Evolutionary conservation across 1,140 invertebrate species (phyloP), one percentile per base, ranked within the genome.

Genomic region (Varroa destructor): DNA sequence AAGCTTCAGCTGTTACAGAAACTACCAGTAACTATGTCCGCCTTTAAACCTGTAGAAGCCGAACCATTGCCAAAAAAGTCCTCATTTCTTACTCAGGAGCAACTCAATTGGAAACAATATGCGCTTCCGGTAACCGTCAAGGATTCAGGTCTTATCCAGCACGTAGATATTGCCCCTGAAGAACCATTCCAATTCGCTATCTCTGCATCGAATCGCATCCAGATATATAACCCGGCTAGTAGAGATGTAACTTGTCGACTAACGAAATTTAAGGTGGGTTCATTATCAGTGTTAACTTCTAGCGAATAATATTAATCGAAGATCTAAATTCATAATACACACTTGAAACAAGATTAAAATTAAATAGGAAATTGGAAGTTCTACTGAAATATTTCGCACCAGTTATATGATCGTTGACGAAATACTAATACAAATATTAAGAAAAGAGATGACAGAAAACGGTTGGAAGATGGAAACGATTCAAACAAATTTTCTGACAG

Each of bases 121-220:
- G 61, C 61, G 14, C 61, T 67, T 4, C 61, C 61, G 5, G 61
- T 67, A 2, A 67, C 61, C 12, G 61, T 67, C 12, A 67, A 67
- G 40, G 61, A 67, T 37, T 67, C 61, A 67, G 61, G 12, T 67
- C 61, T 67, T 46, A 67, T 67, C 14, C 61, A 67, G 37, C 61
- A 67, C 8, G 61, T 67, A 36, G 61, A 67, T 40, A 67, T 67
- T 43, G 61, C 61, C 61, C 14, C 40, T 40, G 61, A 67, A 8
- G 61, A 67, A 40, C 61, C 61, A 3, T 67, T 67, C 37, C 61
- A 67, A 40, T 67, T 67, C 37, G 61, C 61, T 1, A 67, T 67
- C 61, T 67, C 61, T 2, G 14, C 61, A 12, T 67, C 61, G 37
- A 67, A 67, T 40, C 61, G 61, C 1, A 8, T 67, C 12, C 61